Base-by-base conservation (phyloP, 2,888 invertebrate genomes). In the Octonoba sinensis region DNA sequence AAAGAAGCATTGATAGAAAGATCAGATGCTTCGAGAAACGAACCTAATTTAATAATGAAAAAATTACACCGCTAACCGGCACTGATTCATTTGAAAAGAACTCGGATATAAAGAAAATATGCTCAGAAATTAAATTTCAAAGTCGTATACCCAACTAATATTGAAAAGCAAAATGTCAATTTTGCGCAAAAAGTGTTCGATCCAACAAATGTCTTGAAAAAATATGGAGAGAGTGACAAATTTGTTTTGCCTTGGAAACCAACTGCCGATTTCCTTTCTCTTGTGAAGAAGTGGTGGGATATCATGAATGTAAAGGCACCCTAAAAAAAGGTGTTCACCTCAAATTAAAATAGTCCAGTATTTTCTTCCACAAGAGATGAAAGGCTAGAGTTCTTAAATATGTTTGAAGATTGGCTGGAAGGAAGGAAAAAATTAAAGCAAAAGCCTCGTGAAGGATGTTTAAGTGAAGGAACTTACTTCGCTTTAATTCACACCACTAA, bases 41-140 rank as follows among this genome's bases (percentile, higher is more conserved):
- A n/a, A n/a, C n/a, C n/a, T n/a, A n/a, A n/a, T n/a, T n/a, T n/a
- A n/a, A n/a, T n/a, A n/a, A n/a, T n/a, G n/a, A n/a, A n/a, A n/a
- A n/a, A n/a, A n/a, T n/a, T n/a, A n/a, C n/a, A n/a, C n/a, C n/a
- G n/a, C n/a, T n/a, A n/a, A n/a, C n/a, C n/a, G n/a, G n/a, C n/a
- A n/a, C n/a, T n/a, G n/a, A n/a, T n/a, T n/a, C n/a, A n/a, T n/a
- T n/a, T n/a, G n/a, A n/a, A n/a, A n/a, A n/a, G n/a, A n/a, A n/a
- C n/a, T n/a, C n/a, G n/a, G n/a, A n/a, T n/a, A n/a, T n/a, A n/a
- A n/a, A n/a, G n/a, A n/a, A 74, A 74, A 56, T 65, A 27, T 74
- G 57, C 65, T n/a, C 44, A 20, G 16, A 54, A 74, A 6, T 65
- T 74, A 20, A 65, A 44, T 54, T 36, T 16, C 4, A 74, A 74